Conservation (phyloP, 2,888 invertebrate species). For the Amphipoea lucens region DNA sequence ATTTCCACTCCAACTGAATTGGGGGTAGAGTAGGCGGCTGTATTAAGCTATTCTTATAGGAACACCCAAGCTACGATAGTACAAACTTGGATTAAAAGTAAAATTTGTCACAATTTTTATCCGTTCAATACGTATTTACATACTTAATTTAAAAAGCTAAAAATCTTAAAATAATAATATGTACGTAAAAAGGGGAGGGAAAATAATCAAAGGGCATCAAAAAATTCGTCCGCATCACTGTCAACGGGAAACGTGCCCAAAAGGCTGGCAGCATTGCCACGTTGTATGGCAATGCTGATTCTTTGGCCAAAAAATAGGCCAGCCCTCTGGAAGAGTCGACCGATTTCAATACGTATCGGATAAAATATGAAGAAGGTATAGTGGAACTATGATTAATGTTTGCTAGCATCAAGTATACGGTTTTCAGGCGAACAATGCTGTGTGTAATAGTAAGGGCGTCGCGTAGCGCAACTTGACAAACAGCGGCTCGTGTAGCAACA, state of each 20-base stretch:
- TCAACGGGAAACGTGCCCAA: no score
- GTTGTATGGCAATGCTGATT: no score
- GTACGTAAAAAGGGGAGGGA: no score
- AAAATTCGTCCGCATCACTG: no score
- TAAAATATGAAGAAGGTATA: slow-evolving; percentile 43
- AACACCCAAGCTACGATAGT: neutral
- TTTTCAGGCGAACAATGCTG: slow-evolving; percentile 69
- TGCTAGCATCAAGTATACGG: slow-evolving; percentile 58
- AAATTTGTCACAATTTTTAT: neutral
- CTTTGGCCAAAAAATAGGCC: no score
- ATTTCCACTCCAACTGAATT: slow-evolving; percentile 80
- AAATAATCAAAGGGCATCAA: no score
- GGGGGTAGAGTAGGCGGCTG: slow-evolving; percentile 64
- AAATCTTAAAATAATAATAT: no score
- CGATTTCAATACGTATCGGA: slow-evolving; percentile 11
- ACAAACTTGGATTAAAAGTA: slow-evolving; percentile 2
- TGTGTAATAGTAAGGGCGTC: slow-evolving; percentile 70
- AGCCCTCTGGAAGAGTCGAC: no score
- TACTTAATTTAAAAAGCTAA: no score
- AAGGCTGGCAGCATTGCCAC: no score
- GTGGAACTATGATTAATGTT: slow-evolving; percentile 53
- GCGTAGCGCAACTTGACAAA: slow-evolving; percentile 81
- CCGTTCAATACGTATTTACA: slow-evolving; percentile 5
- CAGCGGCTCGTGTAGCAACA: slow-evolving; percentile 81
- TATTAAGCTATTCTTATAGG: slow-evolving; percentile 24